Conservation (phyloP, 2,797 vertebrate species). For the Lepilemur ruficaudatus region DNA sequence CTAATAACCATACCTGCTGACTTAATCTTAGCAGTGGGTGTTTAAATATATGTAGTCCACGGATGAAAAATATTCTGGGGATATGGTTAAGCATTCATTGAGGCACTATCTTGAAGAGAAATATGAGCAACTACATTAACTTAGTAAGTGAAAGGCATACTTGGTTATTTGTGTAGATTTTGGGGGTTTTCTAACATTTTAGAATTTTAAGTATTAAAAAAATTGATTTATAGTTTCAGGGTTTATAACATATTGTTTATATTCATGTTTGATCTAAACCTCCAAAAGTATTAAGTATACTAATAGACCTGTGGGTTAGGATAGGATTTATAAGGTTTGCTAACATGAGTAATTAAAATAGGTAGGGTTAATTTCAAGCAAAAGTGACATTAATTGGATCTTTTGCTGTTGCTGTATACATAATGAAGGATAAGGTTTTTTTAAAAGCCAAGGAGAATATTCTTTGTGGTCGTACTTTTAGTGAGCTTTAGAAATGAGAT, state of each 20-base stretch:
- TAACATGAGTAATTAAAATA: not conserved
- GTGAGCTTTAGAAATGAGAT: conserved; percentile 9
- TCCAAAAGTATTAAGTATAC: not conserved
- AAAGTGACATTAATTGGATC: not conserved
- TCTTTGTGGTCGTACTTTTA: not conserved
- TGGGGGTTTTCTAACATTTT: not conserved
- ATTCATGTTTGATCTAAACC: not conserved
- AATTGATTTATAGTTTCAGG: not conserved
- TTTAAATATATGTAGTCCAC: conserved; percentile 22
- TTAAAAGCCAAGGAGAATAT: not conserved
- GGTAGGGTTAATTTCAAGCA: conserved; percentile 24
- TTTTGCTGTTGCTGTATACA: not conserved
- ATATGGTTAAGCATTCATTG: not conserved
- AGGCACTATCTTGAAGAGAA: not conserved
- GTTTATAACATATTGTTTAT: not conserved
- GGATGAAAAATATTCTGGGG: not conserved
- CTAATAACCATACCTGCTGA: not conserved
- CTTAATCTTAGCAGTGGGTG: not conserved
- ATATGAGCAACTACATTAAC: not conserved
- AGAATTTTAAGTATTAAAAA: conserved; percentile 26
- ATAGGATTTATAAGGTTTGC: conserved; percentile 3
- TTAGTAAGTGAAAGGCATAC: not conserved
- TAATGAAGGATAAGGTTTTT: conserved; percentile 37
- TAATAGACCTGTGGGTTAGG: not conserved
- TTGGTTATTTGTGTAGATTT: not conserved